These are phyloP conservation scores for Malacoctenus gilli DNA, from an alignment of 2,797 vertebrate species.

Conservation along the genomic window DNA sequence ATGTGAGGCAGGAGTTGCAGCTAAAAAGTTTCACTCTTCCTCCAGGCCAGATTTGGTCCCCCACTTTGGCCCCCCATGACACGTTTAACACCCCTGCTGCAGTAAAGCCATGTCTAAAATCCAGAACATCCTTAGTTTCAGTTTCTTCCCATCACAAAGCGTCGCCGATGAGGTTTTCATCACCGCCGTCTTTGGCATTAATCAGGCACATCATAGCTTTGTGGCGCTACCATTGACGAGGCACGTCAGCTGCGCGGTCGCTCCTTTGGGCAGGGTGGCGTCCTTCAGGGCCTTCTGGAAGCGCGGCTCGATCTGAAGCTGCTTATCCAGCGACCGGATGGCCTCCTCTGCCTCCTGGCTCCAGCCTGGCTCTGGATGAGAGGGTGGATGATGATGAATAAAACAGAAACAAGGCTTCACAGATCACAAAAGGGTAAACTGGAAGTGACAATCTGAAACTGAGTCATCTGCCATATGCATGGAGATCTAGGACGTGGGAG, in stretches of 20 bases:
- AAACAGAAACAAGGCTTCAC: conserved; percentile 40
- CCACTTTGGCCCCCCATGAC: too few species aligned
- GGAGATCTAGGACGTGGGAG: conserved; percentile 40
- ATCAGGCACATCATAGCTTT: conserved; percentile 23
- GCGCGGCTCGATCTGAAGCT: conserved; percentile 66
- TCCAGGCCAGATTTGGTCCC: too few species aligned
- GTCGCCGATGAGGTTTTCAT: too few species aligned
- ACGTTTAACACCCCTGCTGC: too few species aligned
- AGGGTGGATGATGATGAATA: conserved; percentile 16
- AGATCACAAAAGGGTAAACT: conserved; percentile 69
- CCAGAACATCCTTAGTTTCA: too few species aligned
- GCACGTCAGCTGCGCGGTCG: conserved; percentile 72
- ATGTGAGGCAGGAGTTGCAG: too few species aligned
- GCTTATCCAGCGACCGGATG: conserved; percentile 76
- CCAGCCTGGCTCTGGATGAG: conserved; percentile 73
- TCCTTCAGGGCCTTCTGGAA: conserved; percentile 72
- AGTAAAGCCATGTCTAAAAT: too few species aligned
- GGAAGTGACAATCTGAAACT: conserved; percentile 70
- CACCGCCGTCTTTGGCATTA: not conserved
- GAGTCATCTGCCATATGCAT: conserved; percentile 63
- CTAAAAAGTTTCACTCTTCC: too few species aligned
- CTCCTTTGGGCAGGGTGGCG: conserved; percentile 65
- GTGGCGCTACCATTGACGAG: conserved; percentile 73
- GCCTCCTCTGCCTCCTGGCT: conserved; percentile 77
- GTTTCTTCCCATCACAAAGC: too few species aligned